Evolutionary conservation across 2,797 vertebrate species (phyloP).

Genomic region (Halcyon smyrnensis): DNA sequence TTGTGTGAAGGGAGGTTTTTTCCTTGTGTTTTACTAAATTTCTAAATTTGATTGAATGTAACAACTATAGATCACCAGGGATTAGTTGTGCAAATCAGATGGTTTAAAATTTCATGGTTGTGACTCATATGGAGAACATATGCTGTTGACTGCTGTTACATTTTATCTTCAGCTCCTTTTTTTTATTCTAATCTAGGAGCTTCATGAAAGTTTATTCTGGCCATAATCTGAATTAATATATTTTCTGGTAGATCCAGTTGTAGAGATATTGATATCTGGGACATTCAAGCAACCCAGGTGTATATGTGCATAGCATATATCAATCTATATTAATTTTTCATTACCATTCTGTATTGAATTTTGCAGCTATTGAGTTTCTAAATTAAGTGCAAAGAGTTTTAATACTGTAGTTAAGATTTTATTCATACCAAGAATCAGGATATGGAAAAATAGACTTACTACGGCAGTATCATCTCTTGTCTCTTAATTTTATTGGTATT

Average conservation of each 20-base stretch:
- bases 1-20: not conserved
- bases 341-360: not conserved
- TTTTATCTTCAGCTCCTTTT: not conserved
- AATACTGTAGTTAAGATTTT: not conserved
- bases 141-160: not conserved
- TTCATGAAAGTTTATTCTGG: not conserved
- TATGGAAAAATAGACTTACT: not conserved
- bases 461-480: not conserved
- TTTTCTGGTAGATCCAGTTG: not conserved
- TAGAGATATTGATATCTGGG: not conserved
- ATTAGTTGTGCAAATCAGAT: not conserved
- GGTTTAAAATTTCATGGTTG: not conserved
- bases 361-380: conserved; percentile 13
- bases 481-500: not conserved
- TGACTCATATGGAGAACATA: not conserved
- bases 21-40: not conserved
- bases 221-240: not conserved
- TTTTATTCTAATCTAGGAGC: not conserved
- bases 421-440: not conserved
- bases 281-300: not conserved
- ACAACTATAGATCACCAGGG: not conserved
- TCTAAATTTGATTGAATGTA: not conserved
- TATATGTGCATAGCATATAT: not conserved
- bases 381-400: conserved; percentile 5
- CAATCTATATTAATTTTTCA: not conserved